phyloP scores from a whole-genome alignment of 2,113 vertebrate genomes.

The Prietella phreatophila region DNA sequence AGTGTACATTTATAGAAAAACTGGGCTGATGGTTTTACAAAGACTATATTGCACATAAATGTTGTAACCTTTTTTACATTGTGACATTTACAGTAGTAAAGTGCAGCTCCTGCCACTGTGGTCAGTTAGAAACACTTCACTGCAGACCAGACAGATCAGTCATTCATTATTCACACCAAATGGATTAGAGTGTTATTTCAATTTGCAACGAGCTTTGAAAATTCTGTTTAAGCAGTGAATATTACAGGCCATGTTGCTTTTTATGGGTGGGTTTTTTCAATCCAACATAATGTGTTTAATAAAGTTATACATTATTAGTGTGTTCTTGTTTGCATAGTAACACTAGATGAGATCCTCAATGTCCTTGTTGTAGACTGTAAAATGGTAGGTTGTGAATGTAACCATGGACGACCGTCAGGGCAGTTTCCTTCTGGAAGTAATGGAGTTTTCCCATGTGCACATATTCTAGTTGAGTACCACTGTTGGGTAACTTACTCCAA shows the following conservation, averaged over 20 bases:
- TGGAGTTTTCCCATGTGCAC: not conserved
- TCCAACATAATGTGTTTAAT: slow-evolving; percentile 14
- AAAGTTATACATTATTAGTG: slow-evolving; percentile 6
- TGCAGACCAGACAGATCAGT: slow-evolving; percentile 33
- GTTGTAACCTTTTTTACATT: slow-evolving; percentile 37
- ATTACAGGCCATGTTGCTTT: slow-evolving; percentile 24
- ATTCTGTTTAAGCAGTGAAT: not conserved
- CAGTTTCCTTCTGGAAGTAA: not conserved
- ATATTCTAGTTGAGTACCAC: not conserved
- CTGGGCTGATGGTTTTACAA: not conserved
- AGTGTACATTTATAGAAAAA: not conserved
- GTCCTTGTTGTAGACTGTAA: not conserved
- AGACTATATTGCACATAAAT: not conserved
- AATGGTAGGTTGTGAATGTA: not conserved
- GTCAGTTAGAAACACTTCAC: slow-evolving; percentile 41
- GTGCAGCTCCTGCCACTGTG: slow-evolving; percentile 19
- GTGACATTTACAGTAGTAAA: slow-evolving; percentile 46
- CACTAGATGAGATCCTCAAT: not conserved
- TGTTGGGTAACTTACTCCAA: no score
- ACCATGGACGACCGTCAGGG: not conserved
- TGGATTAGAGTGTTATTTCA: slow-evolving; percentile 20
- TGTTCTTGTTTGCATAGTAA: slow-evolving; percentile 9
- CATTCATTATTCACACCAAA: slow-evolving; percentile 39
- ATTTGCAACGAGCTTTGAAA: slow-evolving; percentile 21
- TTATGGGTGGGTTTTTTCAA: slow-evolving; percentile 19